Base-by-base conservation (phyloP, 2,113 vertebrate species). In the Melanostigma gelatinosum region DNA sequence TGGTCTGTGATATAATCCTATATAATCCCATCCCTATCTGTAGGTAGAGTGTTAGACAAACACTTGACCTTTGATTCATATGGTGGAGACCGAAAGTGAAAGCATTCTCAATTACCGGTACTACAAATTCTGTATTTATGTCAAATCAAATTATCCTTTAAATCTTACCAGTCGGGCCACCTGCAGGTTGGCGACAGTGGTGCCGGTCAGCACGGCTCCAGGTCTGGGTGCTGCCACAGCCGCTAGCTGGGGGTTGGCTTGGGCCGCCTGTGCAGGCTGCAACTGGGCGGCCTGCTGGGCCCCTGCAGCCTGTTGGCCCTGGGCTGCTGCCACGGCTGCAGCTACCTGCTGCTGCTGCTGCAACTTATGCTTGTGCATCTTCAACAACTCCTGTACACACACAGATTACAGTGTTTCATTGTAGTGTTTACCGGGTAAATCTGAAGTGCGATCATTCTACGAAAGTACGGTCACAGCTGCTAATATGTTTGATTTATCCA, bases 111-210 rank as follows among this genome's bases (percentile, higher is more conserved):
- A 0, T 64, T 6, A 16, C 24, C 24, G 24, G 24, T 24, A 24
- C 60, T 69, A 29, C 8, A n/a, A 29, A 27, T 57, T 36, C 27
- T 60, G 18, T 38, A 24, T 8, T 13, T 4, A 44, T 46, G 32
- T 66, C 20, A 29, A 40, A 27, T 42, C 5, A 32, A 60, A 16
- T 60, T 0, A 54, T 46, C 6, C 8, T 11, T 55, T 66, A 12
- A 22, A 22, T 92, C 96, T 97, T 94, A 99, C 98, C 74, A 99
- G 94, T 79, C 98, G 96, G 79, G 97, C 93, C 74, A 99, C 96
- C 70, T 97, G 98, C 65, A 99, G 94, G 91, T 96, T 97, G 79
- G 97, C 88, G 64, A 97, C 96, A 0, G 97, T 94, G 61, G 97
- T 94, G 88, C 96, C 95, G 0, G 97, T 92, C 75, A 98, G 96